These are phyloP conservation scores for Agrochola circellaris DNA, from an alignment of 2,888 invertebrate genomes.

Conservation along the genomic window DNA sequence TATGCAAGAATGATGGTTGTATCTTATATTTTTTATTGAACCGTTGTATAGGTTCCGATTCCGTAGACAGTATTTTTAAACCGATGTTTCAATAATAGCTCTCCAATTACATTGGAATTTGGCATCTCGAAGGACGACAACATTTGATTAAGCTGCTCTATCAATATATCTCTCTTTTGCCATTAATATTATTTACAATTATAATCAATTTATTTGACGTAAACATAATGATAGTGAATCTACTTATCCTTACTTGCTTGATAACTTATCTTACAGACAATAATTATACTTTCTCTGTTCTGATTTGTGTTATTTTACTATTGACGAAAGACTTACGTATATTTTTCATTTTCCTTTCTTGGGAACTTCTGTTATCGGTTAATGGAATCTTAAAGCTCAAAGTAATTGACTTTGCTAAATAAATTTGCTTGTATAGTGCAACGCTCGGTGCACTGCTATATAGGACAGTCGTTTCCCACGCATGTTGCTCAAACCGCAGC, in stretches of 20 bases:
- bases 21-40: slow-evolving; percentile 55
- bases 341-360: background rate
- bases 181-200: slow-evolving; percentile 65
- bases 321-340: background rate
- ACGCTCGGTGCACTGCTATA: slow-evolving; percentile 70
- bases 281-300: slow-evolving; percentile 28
- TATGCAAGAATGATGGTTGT: slow-evolving; percentile 54
- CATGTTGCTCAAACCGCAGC: slow-evolving; percentile 79
- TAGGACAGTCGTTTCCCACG: slow-evolving; percentile 82
- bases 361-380: slow-evolving; percentile 3
- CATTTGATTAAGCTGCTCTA: slow-evolving; percentile 70
- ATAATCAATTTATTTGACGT: slow-evolving; percentile 62
- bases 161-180: slow-evolving; percentile 63
- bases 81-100: slow-evolving; percentile 67
- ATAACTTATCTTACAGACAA: slow-evolving; percentile 30
- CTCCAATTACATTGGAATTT: slow-evolving; percentile 75
- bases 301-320: slow-evolving; percentile 7
- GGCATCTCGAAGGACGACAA: slow-evolving; percentile 71
- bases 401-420: slow-evolving; percentile 34
- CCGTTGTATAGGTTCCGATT: slow-evolving; percentile 57
- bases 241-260: slow-evolving; percentile 43
- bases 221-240: slow-evolving; percentile 52
- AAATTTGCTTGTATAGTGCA: slow-evolving; percentile 63
- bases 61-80: slow-evolving; percentile 53
- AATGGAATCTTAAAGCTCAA: background rate